These are phyloP conservation scores for Nicator chloris DNA, from an alignment of 2,113 vertebrate genomes.

Conservation along the genomic window DNA sequence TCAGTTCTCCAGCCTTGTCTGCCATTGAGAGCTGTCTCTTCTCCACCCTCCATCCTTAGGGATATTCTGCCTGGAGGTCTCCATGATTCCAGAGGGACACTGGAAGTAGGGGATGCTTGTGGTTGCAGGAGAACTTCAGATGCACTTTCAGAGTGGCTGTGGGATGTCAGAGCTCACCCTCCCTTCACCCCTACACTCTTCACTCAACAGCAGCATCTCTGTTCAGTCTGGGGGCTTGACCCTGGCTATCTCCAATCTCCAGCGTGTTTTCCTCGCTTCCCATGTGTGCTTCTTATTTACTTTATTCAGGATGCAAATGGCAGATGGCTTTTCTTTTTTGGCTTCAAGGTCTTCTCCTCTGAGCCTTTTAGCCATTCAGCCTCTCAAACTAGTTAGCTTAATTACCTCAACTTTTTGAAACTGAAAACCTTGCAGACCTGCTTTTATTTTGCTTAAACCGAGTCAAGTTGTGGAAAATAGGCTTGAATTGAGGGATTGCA, in stretches of 20 bases:
- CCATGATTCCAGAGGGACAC: accelerated
- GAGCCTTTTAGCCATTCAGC: background rate
- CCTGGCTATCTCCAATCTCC: background rate
- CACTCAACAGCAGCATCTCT: background rate
- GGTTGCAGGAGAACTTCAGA: background rate
- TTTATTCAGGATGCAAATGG: background rate
- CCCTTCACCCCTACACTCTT: accelerated
- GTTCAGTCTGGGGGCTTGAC: background rate
- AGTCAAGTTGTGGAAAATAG: background rate
- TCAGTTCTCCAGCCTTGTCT: background rate
- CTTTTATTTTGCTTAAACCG: constrained; percentile 4
- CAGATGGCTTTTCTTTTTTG: background rate
- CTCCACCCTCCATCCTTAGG: background rate
- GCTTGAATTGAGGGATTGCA: constrained; percentile 5
- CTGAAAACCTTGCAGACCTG: background rate
- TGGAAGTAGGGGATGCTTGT: background rate
- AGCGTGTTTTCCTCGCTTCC: background rate
- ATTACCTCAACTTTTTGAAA: background rate
- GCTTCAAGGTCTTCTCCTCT: background rate
- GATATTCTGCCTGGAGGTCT: background rate
- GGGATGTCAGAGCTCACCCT: background rate
- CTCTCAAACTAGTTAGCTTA: background rate
- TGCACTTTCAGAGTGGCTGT: background rate
- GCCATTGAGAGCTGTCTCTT: background rate
- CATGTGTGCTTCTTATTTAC: background rate